Conservation (phyloP, 2,113 vertebrate genomes). For the Tursiops truncatus region DNA sequence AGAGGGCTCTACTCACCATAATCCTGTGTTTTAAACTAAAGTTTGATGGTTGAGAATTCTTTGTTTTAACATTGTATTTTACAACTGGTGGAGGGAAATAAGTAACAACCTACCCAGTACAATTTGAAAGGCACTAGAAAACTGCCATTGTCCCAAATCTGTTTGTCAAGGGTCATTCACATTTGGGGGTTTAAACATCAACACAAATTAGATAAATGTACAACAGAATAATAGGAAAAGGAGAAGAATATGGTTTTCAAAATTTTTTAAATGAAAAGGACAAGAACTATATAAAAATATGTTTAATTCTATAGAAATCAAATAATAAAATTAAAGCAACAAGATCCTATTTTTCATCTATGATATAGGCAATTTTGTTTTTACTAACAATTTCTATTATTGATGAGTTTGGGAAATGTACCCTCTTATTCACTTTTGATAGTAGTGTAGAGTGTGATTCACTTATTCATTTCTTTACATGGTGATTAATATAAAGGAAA, state of each 20-base stretch:
- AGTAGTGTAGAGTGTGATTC: neutral
- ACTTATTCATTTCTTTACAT: neutral
- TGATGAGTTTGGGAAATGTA: neutral
- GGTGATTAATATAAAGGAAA: neutral
- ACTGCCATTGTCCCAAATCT: neutral
- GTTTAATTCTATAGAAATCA: neutral
- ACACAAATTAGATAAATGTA: neutral
- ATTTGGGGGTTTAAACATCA: slow-evolving; percentile 5
- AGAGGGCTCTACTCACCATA: neutral
- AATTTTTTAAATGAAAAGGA: neutral
- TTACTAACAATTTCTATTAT: neutral
- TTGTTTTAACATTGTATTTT: slow-evolving; percentile 9
- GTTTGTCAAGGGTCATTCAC: neutral
- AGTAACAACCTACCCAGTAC: neutral
- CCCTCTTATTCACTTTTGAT: neutral
- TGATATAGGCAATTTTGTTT: neutral
- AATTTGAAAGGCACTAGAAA: neutral
- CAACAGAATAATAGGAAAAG: neutral
- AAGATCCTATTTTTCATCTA: neutral
- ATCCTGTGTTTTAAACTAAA: neutral
- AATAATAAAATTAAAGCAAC: neutral
- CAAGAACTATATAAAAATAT: neutral
- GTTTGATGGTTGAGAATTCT: neutral
- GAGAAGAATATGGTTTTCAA: neutral
- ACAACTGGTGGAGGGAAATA: neutral